Evolutionary conservation across 2,888 invertebrate genomes (phyloP), one percentile per base, ranked within the genome.

Genomic region (Dasypogon diadema): DNA sequence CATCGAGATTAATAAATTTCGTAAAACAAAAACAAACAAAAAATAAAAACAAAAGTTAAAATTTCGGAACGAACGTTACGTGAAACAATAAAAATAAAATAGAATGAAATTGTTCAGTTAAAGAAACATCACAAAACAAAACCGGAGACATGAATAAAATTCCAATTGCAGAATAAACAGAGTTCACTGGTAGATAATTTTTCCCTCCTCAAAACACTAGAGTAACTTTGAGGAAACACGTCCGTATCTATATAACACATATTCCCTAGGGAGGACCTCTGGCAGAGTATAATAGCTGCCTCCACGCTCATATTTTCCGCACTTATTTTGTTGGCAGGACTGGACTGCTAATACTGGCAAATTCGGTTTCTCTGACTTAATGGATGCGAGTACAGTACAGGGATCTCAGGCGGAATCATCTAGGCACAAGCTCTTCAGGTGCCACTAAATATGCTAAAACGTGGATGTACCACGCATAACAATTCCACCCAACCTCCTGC

Each of bases 281-380:
- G 65, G 22, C 26, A 24, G 21, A 22, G 48, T 24, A 68, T 68
- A 46, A 48, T 48, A 42, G 65, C n/a, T 14, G 65, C 16, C 65
- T 46, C 22, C 26, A 48, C 65, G 48, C 48, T 18, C 65, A 46
- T 68, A 68, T 48, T 48, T 68, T 26, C 24, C 65, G 18, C 24
- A 46, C 21, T 48, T 16, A 63, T 63, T 42, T 42, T 42, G n/a
- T 22, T n/a, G n/a, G n/a, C 63, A 37, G 14, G 21, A 63, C 30
- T 22, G 30, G 8, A n/a, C 37, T n/a, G 48, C 46, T 24, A 68
- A 68, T 48, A 48, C 22, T 3, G 48, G 65, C 24, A 68, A 68
- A 48, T 68, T 68, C 65, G 18, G 48, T 68, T 65, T 63, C 65
- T 37, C 65, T 48, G 16, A 24, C 48, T 48, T 48, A 63, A 21